A percentile compares a stretch with the other conserved stretches of the same genome.
Conservation (phyloP, 2,113 vertebrate genomes). For the Antigone vipio region DNA sequence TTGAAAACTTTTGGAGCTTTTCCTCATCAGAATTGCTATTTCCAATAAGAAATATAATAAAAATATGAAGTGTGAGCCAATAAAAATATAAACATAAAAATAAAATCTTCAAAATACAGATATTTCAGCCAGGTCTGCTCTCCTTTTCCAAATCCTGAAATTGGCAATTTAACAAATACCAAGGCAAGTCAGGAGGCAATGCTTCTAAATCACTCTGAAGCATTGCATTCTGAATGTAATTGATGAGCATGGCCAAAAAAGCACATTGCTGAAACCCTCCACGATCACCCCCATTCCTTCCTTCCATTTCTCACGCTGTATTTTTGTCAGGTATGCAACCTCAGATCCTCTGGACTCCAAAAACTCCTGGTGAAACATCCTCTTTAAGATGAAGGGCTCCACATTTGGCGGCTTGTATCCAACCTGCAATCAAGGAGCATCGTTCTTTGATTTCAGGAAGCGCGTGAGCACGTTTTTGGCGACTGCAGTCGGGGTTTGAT, state of each 20-base stretch:
- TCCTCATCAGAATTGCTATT: neutral
- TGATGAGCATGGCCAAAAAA: neutral
- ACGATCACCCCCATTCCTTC: neutral
- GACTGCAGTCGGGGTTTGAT: neutral
- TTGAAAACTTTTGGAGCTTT: conserved; percentile 22
- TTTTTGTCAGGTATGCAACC: neutral
- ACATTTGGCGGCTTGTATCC: rapidly evolving
- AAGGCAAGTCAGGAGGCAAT: neutral
- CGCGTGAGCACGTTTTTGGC: rapidly evolving
- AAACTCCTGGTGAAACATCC: neutral
- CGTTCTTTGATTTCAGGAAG: neutral
- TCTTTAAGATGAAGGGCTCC: neutral
- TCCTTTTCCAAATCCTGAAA: neutral
- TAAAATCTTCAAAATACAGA: conserved; percentile 15
- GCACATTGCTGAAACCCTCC: neutral
- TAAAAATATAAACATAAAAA: conserved; percentile 34
- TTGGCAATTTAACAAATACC: neutral
- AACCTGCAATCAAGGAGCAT: neutral
- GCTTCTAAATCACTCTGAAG: neutral
- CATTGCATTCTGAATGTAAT: neutral
- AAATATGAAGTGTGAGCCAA: neutral
- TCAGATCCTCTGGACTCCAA: neutral
- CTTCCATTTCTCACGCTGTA: neutral
- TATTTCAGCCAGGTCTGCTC: neutral
- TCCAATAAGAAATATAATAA: conserved; percentile 29